These are phyloP conservation scores for Corythornis leucogaster DNA, from an alignment of 2,797 vertebrate species.

Conservation along the genomic window DNA sequence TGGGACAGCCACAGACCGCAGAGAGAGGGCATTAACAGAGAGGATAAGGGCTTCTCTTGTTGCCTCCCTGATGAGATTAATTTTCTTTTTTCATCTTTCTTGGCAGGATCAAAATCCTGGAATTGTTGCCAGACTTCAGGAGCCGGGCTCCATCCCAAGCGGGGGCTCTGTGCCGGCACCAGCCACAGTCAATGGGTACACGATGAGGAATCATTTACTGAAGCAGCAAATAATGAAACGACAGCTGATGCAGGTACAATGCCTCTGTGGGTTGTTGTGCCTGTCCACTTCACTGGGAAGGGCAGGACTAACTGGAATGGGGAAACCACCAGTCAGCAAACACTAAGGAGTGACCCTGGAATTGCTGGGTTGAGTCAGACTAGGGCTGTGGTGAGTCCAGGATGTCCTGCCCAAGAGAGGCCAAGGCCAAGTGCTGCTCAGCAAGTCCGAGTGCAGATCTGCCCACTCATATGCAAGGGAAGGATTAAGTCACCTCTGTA, in stretches of 20 bases:
- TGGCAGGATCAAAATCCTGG: slow-evolving; percentile 79
- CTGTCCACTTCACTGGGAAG: neutral
- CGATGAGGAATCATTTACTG: slow-evolving; percentile 77
- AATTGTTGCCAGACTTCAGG: slow-evolving; percentile 78
- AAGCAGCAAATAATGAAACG: slow-evolving; percentile 80
- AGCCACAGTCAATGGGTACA: slow-evolving; percentile 73
- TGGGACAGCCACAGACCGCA: neutral
- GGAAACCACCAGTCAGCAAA: slow-evolving; percentile 35
- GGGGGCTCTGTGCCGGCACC: slow-evolving; percentile 55
- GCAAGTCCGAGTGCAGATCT: neutral
- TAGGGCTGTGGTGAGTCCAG: neutral
- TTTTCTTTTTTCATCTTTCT: slow-evolving; percentile 51
- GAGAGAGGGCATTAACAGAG: neutral
- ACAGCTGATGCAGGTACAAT: slow-evolving; percentile 64
- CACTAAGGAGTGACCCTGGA: neutral
- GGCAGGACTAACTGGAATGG: slow-evolving; percentile 22
- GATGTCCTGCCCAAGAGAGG: neutral
- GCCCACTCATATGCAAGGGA: neutral
- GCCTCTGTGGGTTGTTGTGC: neutral
- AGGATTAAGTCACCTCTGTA: neutral
- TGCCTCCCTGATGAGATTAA: slow-evolving; percentile 44
- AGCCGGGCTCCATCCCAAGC: slow-evolving; percentile 73
- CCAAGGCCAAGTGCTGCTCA: neutral
- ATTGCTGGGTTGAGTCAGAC: slow-evolving; percentile 36
- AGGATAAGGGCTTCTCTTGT: slow-evolving; percentile 8